Conservation (phyloP, 2,797 vertebrate species). For the Trachops cirrhosus region DNA sequence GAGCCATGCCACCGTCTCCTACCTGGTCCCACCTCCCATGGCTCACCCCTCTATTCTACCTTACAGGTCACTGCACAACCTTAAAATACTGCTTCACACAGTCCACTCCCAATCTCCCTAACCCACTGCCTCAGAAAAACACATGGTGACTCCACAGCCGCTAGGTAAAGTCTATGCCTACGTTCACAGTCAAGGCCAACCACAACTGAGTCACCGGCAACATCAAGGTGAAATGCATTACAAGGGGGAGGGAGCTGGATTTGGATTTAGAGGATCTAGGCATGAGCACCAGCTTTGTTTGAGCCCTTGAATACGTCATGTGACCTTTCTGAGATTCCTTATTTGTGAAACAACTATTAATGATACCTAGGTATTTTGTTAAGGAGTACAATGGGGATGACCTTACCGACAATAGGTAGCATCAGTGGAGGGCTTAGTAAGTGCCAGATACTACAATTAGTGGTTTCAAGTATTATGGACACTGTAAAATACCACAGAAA, state of each 20-base stretch:
- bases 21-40: neutral
- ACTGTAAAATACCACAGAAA: slow-evolving; percentile 43
- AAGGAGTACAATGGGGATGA: neutral
- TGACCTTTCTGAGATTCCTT: neutral
- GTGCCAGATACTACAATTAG: neutral
- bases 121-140: neutral
- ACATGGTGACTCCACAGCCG: too few species aligned
- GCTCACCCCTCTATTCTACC: neutral
- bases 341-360: neutral
- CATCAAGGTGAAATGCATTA: neutral
- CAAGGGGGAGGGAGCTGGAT: neutral
- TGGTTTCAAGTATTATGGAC: neutral
- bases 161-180: neutral
- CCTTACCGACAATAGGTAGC: neutral
- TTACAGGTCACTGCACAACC: neutral
- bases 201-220: neutral
- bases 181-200: neutral
- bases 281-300: neutral
- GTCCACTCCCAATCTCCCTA: neutral
- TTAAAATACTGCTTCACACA: neutral
- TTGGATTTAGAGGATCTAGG: neutral
- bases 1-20: neutral
- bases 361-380: neutral
- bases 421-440: neutral
- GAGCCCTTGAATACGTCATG: neutral